These are phyloP conservation scores for Serranus cabrilla DNA, from an alignment of 2,797 vertebrate genomes.

Conservation along the genomic window DNA sequence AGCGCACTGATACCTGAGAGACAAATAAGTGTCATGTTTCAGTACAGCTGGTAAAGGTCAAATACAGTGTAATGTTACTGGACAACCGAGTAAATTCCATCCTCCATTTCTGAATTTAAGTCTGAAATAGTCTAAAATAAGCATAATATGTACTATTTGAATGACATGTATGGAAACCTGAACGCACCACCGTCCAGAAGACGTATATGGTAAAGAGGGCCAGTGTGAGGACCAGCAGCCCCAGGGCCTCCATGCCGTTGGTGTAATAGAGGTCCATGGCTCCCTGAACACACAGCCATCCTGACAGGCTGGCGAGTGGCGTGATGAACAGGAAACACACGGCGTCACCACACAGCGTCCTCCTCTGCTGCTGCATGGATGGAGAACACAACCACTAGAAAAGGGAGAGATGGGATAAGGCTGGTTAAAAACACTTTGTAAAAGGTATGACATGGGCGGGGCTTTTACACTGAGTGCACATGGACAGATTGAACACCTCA, in stretches of 20 bases:
- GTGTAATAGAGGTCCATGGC: conserved; percentile 81
- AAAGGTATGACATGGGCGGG: neutral
- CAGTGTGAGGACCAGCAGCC: conserved; percentile 79
- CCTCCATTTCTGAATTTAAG: no score
- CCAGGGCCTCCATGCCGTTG: conserved; percentile 77
- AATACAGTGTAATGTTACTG: no score
- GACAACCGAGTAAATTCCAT: no score
- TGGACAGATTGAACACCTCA: neutral
- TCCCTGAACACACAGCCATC: conserved; percentile 84
- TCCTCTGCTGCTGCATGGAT: conserved; percentile 76
- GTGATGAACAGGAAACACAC: conserved; percentile 85
- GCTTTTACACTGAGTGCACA: no score
- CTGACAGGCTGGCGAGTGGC: conserved; percentile 80
- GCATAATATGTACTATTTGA: neutral
- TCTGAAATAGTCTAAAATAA: no score
- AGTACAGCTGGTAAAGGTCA: neutral
- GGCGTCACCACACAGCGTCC: conserved; percentile 74
- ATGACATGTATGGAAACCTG: neutral
- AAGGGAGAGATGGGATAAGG: neutral
- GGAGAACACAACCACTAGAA: conserved; percentile 79
- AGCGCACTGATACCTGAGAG: conserved; percentile 79
- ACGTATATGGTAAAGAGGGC: conserved; percentile 81
- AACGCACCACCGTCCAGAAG: conserved; percentile 81
- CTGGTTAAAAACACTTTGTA: neutral
- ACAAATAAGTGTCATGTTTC: neutral